Conservation (phyloP, 2,113 vertebrate species). For the Epinephelus lanceolatus region DNA sequence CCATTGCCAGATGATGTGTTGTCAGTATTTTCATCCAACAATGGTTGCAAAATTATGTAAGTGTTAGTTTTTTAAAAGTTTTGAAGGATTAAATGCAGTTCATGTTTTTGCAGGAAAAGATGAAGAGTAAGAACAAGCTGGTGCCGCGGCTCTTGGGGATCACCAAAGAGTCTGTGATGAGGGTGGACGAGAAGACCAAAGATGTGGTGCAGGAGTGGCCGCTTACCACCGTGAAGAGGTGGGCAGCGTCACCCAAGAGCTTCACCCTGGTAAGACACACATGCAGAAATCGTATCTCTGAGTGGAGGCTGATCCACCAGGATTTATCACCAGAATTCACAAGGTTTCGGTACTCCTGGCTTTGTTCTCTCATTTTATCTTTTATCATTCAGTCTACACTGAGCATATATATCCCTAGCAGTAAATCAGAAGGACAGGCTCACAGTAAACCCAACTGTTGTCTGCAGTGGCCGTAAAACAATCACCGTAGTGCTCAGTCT, state of each 20-base stretch:
- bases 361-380: constrained; percentile 6
- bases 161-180: constrained; percentile 98
- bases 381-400: neutral
- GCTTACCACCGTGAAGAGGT: constrained; percentile 97
- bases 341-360: neutral
- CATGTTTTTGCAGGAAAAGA: constrained; percentile 90
- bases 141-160: constrained; percentile 95
- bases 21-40: neutral
- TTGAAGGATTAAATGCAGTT: neutral
- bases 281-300: neutral
- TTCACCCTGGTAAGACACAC: constrained; percentile 93
- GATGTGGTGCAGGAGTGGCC: constrained; percentile 99
- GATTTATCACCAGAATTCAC: neutral
- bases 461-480: constrained; percentile 24
- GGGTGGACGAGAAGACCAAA: constrained; percentile 98
- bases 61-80: neutral
- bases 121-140: constrained; percentile 99
- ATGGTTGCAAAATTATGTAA: neutral
- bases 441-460: constrained; percentile 5
- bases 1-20: neutral
- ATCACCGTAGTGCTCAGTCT: constrained; percentile 19
- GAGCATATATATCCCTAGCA: neutral
- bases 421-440: constrained; percentile 18
- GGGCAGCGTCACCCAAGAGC: constrained; percentile 98
- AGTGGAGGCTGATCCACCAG: neutral